These are phyloP conservation scores for Melierax canorus DNA, from an alignment of 2,113 vertebrate species.

Conservation along the genomic window DNA sequence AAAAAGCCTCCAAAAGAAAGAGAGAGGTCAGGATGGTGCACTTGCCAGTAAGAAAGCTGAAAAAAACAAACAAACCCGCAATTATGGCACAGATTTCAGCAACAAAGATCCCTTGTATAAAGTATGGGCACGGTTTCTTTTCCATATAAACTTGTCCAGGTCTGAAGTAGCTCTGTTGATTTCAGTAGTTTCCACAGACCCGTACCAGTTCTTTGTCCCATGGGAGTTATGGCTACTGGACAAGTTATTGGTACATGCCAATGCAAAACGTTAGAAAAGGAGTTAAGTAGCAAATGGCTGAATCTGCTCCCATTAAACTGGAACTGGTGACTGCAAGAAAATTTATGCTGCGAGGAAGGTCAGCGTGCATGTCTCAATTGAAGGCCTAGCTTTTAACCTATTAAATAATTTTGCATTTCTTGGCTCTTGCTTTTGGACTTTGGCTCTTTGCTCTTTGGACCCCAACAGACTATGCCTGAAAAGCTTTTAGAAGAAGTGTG, in stretches of 20 bases:
- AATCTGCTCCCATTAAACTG: background rate
- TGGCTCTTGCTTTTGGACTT: background rate
- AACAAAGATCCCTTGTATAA: constrained; percentile 3
- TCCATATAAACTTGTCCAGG: background rate
- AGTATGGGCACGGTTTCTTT: background rate
- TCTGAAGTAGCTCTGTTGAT: background rate
- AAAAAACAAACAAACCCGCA: background rate
- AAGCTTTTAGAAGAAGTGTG: background rate
- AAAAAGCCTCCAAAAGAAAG: background rate
- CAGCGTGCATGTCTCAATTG: background rate
- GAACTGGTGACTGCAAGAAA: background rate
- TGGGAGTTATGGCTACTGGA: background rate
- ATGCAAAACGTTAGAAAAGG: background rate
- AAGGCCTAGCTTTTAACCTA: background rate
- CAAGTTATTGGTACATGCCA: background rate
- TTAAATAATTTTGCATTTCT: background rate
- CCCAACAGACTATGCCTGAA: background rate
- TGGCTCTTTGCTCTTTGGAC: background rate
- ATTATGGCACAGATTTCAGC: constrained; percentile 9
- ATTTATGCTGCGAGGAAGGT: background rate
- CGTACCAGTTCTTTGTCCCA: background rate
- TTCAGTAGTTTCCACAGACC: background rate
- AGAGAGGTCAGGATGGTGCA: background rate
- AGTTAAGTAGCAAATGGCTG: background rate
- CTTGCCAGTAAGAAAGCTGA: background rate